Evolutionary conservation across 2,888 invertebrate species (phyloP), one percentile per base, ranked within the genome.

Genomic region (Drosophila prostipennis): DNA sequence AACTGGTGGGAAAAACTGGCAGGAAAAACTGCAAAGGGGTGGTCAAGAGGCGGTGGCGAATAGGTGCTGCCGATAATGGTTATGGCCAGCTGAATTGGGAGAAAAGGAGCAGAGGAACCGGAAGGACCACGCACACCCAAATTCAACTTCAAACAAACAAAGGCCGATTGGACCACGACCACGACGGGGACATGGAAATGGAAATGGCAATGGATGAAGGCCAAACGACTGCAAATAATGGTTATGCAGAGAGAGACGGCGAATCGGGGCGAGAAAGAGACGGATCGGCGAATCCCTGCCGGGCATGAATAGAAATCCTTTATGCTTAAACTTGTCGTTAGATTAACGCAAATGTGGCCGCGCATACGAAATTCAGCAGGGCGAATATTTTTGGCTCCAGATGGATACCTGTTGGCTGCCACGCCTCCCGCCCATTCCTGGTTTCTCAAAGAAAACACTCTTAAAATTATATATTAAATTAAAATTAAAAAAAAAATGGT

Each of bases 41-140:
- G 55, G 43, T 29, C 36, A 14, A 5, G 40, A n/a, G n/a, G 16
- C 13, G 29, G 26, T 6, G 53, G 55, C 37, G 52, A 69, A 65
- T 85, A 87, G 88, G 88, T 84, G 88, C 89, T 84, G 89, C 69
- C 79, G 71, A 84, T 84, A 84, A 84, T 84, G 84, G 89, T 88
- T 83, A 84, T 86, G 73, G 86, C 70, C 43, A 58, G 34, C 29
- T 23, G 51, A 45, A 63, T 61, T 48, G 43, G 61, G 32, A 46
- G 64, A 51, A 64, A 72, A 61, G 36, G 57, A 51, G 53, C 26
- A 52, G 36, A 43, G 48, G 49, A 64, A 51, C 52, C 53, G 65
- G 57, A 45, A 61, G 58, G 40, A 46, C 61, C 63, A 70, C 61
- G 60, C 60, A 49, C 42, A 49, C 36, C 71, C 61, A 37, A 72